These are phyloP conservation scores for Drosophila tropicalis DNA, from an alignment of 1,140 invertebrate species.

Conservation along the genomic window DNA sequence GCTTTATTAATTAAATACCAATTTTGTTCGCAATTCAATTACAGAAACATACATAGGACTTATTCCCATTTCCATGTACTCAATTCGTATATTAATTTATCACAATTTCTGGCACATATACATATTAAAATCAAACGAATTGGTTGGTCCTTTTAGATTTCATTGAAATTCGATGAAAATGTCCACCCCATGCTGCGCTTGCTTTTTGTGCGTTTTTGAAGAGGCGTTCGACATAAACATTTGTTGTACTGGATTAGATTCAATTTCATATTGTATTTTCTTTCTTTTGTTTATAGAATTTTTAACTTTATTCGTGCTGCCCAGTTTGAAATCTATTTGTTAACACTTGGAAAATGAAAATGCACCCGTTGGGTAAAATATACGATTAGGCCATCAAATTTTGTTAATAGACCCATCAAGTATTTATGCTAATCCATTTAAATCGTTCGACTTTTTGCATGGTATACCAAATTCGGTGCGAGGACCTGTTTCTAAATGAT, in stretches of 20 bases:
- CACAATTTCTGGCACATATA: slow-evolving; percentile 10
- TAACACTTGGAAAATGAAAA: no score
- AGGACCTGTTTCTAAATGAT: neutral
- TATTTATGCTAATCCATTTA: no score
- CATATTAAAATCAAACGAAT: neutral
- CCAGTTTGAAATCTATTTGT: no score
- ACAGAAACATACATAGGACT: slow-evolving; percentile 23
- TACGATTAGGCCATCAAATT: no score
- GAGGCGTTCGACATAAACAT: neutral
- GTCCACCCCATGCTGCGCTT: neutral
- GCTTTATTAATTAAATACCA: slow-evolving; percentile 77
- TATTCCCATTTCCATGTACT: neutral
- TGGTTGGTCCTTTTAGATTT: neutral
- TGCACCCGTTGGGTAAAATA: no score
- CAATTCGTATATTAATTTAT: slow-evolving; percentile 40
- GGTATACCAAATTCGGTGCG: no score
- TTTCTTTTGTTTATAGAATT: slow-evolving; percentile 7
- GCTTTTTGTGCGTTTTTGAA: neutral
- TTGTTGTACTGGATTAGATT: slow-evolving; percentile 19
- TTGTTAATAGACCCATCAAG: no score
- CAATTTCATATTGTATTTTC: slow-evolving; percentile 17
- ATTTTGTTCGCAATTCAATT: slow-evolving; percentile 70
- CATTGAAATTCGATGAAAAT: neutral
- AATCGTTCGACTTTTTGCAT: no score
- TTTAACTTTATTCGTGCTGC: neutral